These are phyloP conservation scores for Psylliodes chrysocephalus DNA, from an alignment of 2,888 invertebrate species.

Conservation along the genomic window DNA sequence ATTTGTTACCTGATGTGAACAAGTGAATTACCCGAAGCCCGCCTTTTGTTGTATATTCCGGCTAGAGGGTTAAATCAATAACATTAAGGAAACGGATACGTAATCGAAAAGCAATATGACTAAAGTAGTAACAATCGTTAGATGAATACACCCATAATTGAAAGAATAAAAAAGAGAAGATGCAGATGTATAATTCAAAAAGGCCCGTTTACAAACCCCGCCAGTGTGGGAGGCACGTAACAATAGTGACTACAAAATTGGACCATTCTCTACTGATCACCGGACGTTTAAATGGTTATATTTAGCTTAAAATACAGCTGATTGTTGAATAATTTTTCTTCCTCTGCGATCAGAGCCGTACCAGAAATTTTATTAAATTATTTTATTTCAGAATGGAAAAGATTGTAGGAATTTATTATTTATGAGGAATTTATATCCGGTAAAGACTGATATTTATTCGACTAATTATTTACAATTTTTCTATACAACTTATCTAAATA, in stretches of 20 bases:
- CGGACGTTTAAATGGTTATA: slow-evolving; percentile 47
- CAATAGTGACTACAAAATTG: slow-evolving; percentile 48
- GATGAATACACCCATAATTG: slow-evolving; percentile 33
- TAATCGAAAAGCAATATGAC: slow-evolving; percentile 26
- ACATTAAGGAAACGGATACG: background rate
- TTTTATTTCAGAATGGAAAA: too few species aligned
- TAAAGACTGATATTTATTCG: too few species aligned
- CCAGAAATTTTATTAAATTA: background rate
- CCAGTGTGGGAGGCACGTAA: slow-evolving; percentile 45
- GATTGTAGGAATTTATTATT: too few species aligned
- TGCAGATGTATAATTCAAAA: slow-evolving; percentile 42
- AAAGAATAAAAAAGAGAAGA: slow-evolving; percentile 30
- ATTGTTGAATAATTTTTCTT: slow-evolving; percentile 39
- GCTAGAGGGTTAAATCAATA: too few species aligned
- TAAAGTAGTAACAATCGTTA: slow-evolving; percentile 25
- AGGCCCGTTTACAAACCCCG: slow-evolving; percentile 36
- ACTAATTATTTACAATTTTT: too few species aligned
- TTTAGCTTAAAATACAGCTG: slow-evolving; percentile 47
- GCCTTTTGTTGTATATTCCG: too few species aligned
- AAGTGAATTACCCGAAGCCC: too few species aligned
- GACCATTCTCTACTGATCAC: slow-evolving; percentile 46
- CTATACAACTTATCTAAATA: too few species aligned
- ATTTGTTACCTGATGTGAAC: too few species aligned
- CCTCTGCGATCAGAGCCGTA: background rate
- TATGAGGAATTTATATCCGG: too few species aligned